These are phyloP conservation scores for Alligator mississippiensis DNA, from an alignment of 2,113 vertebrate species.

Conservation along the genomic window DNA sequence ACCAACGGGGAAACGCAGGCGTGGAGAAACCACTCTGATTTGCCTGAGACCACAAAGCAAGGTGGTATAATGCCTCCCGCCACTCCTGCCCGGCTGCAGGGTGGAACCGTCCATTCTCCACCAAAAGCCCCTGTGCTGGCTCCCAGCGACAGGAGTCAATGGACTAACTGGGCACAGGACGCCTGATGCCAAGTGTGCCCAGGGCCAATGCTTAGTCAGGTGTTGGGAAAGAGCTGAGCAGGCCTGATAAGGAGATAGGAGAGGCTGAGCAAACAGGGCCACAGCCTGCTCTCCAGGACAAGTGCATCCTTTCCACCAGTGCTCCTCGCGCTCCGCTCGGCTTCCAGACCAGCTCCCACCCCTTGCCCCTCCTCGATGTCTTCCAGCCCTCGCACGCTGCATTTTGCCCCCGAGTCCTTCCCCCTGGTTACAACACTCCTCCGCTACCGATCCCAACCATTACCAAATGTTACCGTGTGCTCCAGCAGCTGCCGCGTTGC, in stretches of 20 bases:
- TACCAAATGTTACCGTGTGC: not conserved
- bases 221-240: not conserved
- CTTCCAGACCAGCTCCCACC: no score
- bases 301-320: rapidly evolving
- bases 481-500: not conserved
- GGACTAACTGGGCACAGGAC: rapidly evolving
- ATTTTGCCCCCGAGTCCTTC: not conserved
- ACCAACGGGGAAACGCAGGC: slow-evolving; percentile 25
- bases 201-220: slow-evolving; percentile 1
- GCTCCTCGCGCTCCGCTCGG: not conserved
- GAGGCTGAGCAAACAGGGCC: slow-evolving; percentile 1
- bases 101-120: rapidly evolving
- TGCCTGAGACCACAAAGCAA: rapidly evolving
- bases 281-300: not conserved
- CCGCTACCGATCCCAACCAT: not conserved
- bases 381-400: not conserved
- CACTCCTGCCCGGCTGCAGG: not conserved
- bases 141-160: not conserved
- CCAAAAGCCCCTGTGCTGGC: rapidly evolving
- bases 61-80: not conserved
- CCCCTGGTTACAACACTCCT: not conserved
- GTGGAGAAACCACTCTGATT: rapidly evolving
- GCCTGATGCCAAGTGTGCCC: not conserved
- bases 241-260: not conserved
- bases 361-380: not conserved